Conservation (phyloP, 2,888 invertebrate species). For the Drosophila lutescens region DNA sequence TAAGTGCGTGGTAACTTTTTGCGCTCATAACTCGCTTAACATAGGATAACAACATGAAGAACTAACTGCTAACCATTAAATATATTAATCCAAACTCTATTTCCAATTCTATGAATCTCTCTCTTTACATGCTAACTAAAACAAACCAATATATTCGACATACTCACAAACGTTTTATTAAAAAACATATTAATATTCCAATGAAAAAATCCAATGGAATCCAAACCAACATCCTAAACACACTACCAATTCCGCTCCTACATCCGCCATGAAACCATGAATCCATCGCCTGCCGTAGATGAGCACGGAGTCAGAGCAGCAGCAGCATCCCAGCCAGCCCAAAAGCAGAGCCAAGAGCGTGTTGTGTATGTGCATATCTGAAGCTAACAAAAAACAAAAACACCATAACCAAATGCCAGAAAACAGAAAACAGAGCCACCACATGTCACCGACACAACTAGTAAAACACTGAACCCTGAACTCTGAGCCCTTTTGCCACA, state of each 20-base stretch:
- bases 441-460: constrained; percentile 32
- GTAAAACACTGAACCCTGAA: constrained; percentile 31
- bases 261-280: constrained; percentile 37
- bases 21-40: constrained; percentile 61
- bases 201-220: constrained; percentile 17
- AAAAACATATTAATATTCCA: constrained; percentile 27
- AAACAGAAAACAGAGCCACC: constrained; percentile 21
- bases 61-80: constrained; percentile 74
- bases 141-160: constrained; percentile 26
- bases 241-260: constrained; percentile 26
- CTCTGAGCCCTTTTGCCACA: constrained; percentile 33
- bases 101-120: constrained; percentile 76
- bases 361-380: constrained; percentile 29
- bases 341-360: constrained; percentile 20
- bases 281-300: constrained; percentile 48
- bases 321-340: constrained; percentile 33
- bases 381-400: constrained; percentile 26
- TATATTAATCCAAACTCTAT: constrained; percentile 74
- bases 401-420: constrained; percentile 26
- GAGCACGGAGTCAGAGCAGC: constrained; percentile 39
- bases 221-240: constrained; percentile 14
- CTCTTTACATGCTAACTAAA: constrained; percentile 78
- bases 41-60: constrained; percentile 44
- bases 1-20: constrained; percentile 68
- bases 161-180: constrained; percentile 11